These are phyloP conservation scores for Drosophila eugracilis DNA, from an alignment of 1,140 invertebrate genomes.

Conservation along the genomic window DNA sequence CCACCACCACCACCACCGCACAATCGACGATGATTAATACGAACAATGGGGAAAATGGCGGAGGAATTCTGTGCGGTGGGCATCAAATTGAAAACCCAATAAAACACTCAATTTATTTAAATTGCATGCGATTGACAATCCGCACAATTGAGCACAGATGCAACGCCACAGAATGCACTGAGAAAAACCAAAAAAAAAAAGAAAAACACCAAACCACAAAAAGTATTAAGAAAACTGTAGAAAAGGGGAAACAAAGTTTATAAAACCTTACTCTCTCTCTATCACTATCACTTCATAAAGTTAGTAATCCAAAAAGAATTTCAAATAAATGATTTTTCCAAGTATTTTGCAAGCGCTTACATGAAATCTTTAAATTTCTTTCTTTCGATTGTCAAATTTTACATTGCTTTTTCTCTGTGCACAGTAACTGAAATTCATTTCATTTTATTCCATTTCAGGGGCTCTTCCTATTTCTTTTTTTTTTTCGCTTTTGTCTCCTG, in stretches of 20 bases:
- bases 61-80: constrained; percentile 10
- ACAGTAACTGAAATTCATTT: constrained; percentile 27
- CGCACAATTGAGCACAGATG: constrained; percentile 39
- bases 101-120: constrained; percentile 84
- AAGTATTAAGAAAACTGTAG: no score
- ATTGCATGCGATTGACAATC: constrained; percentile 81
- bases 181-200: neutral
- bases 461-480: constrained; percentile 13
- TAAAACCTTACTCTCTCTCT: no score
- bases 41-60: constrained; percentile 13
- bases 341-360: no score
- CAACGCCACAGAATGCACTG: constrained; percentile 10
- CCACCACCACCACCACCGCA: constrained; percentile 10
- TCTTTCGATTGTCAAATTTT: no score
- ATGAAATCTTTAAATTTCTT: no score
- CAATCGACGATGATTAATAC: constrained; percentile 44
- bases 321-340: no score
- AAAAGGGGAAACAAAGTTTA: no score
- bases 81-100: constrained; percentile 80
- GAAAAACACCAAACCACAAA: no score
- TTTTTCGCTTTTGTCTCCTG: constrained; percentile 21
- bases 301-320: no score
- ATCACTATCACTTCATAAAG: no score
- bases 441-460: constrained; percentile 35
- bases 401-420: neutral